Evolutionary conservation across 2,888 invertebrate species (phyloP).

Genomic region (Pseudoips prasinana): DNA sequence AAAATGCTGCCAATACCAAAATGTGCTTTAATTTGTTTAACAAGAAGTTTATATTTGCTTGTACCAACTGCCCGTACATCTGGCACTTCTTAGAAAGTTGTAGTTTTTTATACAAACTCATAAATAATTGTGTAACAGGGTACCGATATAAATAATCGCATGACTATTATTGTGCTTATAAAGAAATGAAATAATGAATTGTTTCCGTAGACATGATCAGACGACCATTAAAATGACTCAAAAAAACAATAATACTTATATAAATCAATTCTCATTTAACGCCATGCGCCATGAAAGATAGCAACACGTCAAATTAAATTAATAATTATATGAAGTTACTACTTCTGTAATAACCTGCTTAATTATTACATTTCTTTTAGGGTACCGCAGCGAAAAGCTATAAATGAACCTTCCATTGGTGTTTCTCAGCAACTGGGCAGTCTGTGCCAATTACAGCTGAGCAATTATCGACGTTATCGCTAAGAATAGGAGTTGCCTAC

Average conservation of each 20-base stretch:
- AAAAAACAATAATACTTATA: no score
- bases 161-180: slow-evolving; percentile 22
- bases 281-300: no score
- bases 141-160: slow-evolving; percentile 37
- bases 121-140: slow-evolving; percentile 51
- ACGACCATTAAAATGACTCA: slow-evolving; percentile 17
- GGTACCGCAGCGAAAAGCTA: no score
- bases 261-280: background rate
- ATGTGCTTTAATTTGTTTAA: slow-evolving; percentile 1
- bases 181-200: slow-evolving; percentile 11
- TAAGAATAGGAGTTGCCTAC: no score
- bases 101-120: slow-evolving; percentile 55
- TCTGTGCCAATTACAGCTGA: no score
- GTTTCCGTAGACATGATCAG: slow-evolving; percentile 18
- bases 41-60: slow-evolving; percentile 14
- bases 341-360: no score
- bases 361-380: no score
- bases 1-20: slow-evolving; percentile 4
- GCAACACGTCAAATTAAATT: no score
- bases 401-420: no score
- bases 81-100: slow-evolving; percentile 39
- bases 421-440: no score
- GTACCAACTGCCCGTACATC: slow-evolving; percentile 12
- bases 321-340: no score
- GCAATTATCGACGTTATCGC: no score